phyloP scores from a whole-genome alignment of 1,140 invertebrate genomes.

The Coelopa frigida region DNA sequence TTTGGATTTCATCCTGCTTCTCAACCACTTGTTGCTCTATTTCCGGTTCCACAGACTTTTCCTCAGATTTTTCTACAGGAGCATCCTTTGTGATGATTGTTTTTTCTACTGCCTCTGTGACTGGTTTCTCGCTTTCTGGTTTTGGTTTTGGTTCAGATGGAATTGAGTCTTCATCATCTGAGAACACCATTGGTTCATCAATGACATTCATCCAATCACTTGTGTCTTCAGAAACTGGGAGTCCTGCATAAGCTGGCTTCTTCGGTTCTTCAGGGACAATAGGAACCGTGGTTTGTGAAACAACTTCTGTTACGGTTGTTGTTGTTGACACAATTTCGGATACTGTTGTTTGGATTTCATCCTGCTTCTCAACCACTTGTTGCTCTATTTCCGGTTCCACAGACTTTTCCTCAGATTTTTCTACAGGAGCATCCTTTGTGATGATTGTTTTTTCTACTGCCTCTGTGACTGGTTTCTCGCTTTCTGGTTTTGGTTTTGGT shows the following conservation, averaged over 20 bases:
- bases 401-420: too few relatives aligned
- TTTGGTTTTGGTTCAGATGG: not conserved
- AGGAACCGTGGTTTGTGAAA: not conserved
- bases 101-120: not conserved
- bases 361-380: too few relatives aligned
- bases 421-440: not conserved
- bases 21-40: too few relatives aligned
- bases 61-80: not conserved
- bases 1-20: too few relatives aligned
- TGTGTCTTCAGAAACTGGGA: constrained; percentile 45
- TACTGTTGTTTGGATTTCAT: too few relatives aligned
- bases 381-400: too few relatives aligned
- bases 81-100: not conserved
- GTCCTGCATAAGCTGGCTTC: constrained; percentile 34
- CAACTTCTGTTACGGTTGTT: not conserved
- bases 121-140: not conserved
- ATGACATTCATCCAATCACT: constrained; percentile 49
- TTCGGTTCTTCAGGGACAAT: constrained; percentile 7
- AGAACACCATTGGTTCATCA: constrained; percentile 46
- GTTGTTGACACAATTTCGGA: too few relatives aligned
- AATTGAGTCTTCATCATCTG: constrained; percentile 33
- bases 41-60: too few relatives aligned
- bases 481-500: too few relatives aligned
- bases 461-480: not conserved
- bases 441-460: not conserved